Base-by-base conservation (phyloP, 1,140 invertebrate genomes). In the Drosophila bocqueti region DNA sequence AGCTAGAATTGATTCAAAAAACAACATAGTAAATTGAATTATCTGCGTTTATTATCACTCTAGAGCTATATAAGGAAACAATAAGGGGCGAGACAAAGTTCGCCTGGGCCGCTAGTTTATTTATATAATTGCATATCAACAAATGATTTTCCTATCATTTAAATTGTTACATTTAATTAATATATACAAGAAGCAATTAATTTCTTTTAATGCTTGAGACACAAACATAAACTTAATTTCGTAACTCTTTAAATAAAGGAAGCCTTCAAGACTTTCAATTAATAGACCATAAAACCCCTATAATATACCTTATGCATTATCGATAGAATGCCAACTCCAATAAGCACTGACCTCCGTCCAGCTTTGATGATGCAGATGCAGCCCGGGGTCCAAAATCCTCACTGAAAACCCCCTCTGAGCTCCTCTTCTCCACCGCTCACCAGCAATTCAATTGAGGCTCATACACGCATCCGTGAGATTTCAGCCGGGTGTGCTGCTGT, bases 381-480 rank as follows among this genome's bases (percentile, higher is more conserved):
- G 36, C 21, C 21, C 13, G 26, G 11, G 61, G 34, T 13, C 31
- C 11, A n/a, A 57, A 36, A 21, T 5, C 15, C 52, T 21, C 34
- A 15, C 18, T 36, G 15, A 24, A 55, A 55, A 7, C 29, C 52
- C 21, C 34, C 52, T 40, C 21, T n/a, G 11, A 38, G 24, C 13
- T 10, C 64, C 34, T 29, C n/a, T 9, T 6, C 13, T 8, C 13
- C 31, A 18, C 13, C 24, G 15, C 11, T 21, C 47, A 40, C 45
- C 31, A 54, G n/a, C 47, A 36, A 40, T 76, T 76, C 72, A 64
- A 54, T 75, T 65, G 45, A 29, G 71, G 43, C 76, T 24, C 52
- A 49, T 26, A n/a, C 45, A 68, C 59, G 42, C 65, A 69, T 79
- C 55, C 55, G 74, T 81, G 84, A 67, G 84, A 83, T 65, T 83